These are phyloP conservation scores for Drosophila dunni DNA, from an alignment of 1,140 invertebrate genomes.

Conservation along the genomic window DNA sequence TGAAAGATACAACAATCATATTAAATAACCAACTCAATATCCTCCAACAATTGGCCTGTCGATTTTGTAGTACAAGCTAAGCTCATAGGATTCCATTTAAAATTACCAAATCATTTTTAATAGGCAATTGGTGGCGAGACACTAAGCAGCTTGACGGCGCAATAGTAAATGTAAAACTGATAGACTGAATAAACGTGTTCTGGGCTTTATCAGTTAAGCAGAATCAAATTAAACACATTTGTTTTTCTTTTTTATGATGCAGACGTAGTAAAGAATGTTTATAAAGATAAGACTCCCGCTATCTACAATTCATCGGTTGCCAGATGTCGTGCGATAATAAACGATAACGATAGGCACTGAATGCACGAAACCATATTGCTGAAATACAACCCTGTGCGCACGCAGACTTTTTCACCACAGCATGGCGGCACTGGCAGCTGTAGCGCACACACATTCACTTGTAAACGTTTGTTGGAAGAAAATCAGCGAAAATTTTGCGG, in stretches of 20 bases:
- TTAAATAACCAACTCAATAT: conserved; percentile 12
- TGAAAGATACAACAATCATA: conserved; percentile 29
- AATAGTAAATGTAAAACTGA: conserved; percentile 60
- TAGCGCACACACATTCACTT: conserved; percentile 43
- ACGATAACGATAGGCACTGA: conserved; percentile 35
- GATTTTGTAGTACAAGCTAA: conserved; percentile 59
- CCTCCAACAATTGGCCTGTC: conserved; percentile 12
- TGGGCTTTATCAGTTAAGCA: conserved; percentile 51
- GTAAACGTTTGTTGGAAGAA: conserved; percentile 70
- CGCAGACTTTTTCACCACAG: conserved; percentile 58
- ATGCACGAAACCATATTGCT: conserved; percentile 16
- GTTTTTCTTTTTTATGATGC: conserved; percentile 51
- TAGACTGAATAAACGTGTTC: conserved; percentile 33
- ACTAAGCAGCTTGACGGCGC: conserved; percentile 46
- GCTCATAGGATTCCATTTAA: background rate
- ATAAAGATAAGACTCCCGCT: conserved; percentile 56
- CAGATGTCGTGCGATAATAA: conserved; percentile 20
- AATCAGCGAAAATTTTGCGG: conserved; percentile 46
- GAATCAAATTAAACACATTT: conserved; percentile 48
- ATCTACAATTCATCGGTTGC: conserved; percentile 22
- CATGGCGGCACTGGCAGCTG: conserved; percentile 62
- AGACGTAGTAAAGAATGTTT: conserved; percentile 50
- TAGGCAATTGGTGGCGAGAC: conserved; percentile 37
- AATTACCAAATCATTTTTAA: conserved; percentile 58
- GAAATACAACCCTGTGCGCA: conserved; percentile 45